These are phyloP conservation scores for Synanthedon andrenaeformis DNA, from an alignment of 2,888 invertebrate genomes.

Conservation along the genomic window DNA sequence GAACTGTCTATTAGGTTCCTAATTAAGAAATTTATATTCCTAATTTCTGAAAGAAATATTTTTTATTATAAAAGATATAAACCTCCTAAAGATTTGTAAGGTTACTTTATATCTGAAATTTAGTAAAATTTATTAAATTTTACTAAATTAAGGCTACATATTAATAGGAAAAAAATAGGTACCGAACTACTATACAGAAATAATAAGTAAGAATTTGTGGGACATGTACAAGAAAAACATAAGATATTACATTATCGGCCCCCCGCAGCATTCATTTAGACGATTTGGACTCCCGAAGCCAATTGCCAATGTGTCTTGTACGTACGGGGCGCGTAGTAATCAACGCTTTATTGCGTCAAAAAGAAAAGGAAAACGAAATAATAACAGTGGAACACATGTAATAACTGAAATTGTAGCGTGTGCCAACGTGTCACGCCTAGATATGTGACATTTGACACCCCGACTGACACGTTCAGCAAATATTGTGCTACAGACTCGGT, in stretches of 20 bases:
- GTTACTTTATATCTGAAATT: too few species aligned
- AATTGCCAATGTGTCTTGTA: constrained; percentile 34
- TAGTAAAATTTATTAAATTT: too few species aligned
- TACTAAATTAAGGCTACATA: too few species aligned
- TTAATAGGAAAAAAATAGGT: too few species aligned
- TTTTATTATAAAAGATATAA: neutral
- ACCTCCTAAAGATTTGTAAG: too few species aligned
- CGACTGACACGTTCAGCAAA: constrained; percentile 66
- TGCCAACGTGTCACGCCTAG: constrained; percentile 57
- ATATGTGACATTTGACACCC: constrained; percentile 58
- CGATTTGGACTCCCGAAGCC: constrained; percentile 34
- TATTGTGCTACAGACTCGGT: constrained; percentile 59
- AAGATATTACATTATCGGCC: constrained; percentile 36
- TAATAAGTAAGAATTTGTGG: too few species aligned
- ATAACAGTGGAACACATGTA: constrained; percentile 53
- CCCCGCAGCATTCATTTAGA: constrained; percentile 43
- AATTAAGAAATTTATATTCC: too few species aligned
- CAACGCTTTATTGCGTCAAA: constrained; percentile 58
- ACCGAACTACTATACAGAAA: too few species aligned
- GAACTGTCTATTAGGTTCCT: too few species aligned
- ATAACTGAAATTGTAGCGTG: constrained; percentile 50
- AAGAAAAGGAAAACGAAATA: constrained; percentile 52
- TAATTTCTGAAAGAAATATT: neutral
- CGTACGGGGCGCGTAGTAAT: constrained; percentile 29
- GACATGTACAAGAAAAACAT: neutral